A percentile compares a stretch with the other conserved stretches of the same genome.
These are phyloP conservation scores for Anomalospiza imberbis DNA, from an alignment of 2,797 vertebrate species.

Conservation along the genomic window DNA sequence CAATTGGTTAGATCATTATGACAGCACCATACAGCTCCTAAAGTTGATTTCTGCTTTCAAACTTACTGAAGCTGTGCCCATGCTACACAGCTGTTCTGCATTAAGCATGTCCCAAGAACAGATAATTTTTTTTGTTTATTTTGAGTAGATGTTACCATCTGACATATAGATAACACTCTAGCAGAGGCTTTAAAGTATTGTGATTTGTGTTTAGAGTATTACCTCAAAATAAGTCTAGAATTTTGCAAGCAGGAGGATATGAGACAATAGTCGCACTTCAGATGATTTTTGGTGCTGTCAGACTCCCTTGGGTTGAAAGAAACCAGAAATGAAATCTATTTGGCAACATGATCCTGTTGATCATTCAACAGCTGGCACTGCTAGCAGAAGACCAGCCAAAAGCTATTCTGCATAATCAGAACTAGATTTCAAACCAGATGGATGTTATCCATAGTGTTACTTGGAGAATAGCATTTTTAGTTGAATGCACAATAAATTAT, in stretches of 20 bases:
- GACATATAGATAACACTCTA: neutral
- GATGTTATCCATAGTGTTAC: conserved; percentile 39
- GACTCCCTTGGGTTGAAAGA: neutral
- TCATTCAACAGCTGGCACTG: conserved; percentile 35
- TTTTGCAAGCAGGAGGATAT: neutral
- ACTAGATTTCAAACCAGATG: conserved; percentile 52
- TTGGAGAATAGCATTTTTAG: conserved; percentile 33
- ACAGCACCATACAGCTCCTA: neutral
- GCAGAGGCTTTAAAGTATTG: neutral
- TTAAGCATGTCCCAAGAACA: neutral
- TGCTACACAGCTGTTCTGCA: neutral
- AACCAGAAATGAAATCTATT: conserved; percentile 1
- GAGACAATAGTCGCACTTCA: neutral
- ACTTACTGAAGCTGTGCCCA: neutral
- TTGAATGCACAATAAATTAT: conserved; percentile 7
- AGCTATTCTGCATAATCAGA: conserved; percentile 45
- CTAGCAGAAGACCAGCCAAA: conserved; percentile 41
- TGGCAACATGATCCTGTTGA: neutral
- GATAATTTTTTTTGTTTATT: neutral
- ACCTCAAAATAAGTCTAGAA: neutral
- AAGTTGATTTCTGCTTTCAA: neutral
- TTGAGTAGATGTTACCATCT: neutral
- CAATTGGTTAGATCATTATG: neutral
- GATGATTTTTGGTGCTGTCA: neutral
- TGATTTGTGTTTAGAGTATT: neutral